phyloP scores from a whole-genome alignment of 1,140 invertebrate genomes.

The Drosophila burlai region DNA sequence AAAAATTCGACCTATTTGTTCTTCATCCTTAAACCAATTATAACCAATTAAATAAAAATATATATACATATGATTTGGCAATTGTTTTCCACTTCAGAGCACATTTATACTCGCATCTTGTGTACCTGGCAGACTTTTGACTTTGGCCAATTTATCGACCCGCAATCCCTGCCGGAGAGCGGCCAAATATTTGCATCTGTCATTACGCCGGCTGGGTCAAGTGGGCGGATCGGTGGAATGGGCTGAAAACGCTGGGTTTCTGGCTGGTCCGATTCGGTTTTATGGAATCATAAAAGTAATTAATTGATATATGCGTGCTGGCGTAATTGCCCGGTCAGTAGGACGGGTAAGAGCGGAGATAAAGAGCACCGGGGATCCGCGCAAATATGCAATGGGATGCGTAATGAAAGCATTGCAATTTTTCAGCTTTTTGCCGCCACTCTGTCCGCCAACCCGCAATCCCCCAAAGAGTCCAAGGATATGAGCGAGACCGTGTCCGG shows the following conservation, averaged over 20 bases:
- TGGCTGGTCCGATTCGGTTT: conserved; percentile 30
- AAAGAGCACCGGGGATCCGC: conserved; percentile 9
- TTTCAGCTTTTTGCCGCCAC: conserved; percentile 71
- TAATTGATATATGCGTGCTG: conserved; percentile 71
- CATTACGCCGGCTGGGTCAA: conserved; percentile 48
- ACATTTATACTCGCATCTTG: not conserved
- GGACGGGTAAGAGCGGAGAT: conserved; percentile 31
- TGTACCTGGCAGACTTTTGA: conserved; percentile 26
- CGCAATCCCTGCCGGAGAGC: conserved; percentile 15
- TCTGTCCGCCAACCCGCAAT: conserved; percentile 51
- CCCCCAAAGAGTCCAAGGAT: conserved; percentile 31
- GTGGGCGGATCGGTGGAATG: conserved; percentile 3
- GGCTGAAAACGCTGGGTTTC: conserved; percentile 2
- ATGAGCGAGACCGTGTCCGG: conserved; percentile 3
- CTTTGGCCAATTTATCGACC: conserved; percentile 45
- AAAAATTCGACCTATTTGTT: not conserved
- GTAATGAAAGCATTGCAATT: conserved; percentile 65
- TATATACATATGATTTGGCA: not conserved
- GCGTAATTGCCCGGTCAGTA: conserved; percentile 57
- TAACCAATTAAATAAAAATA: not conserved
- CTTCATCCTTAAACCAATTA: not conserved
- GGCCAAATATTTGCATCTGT: conserved; percentile 66
- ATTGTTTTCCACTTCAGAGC: conserved; percentile 5
- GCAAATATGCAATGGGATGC: conserved; percentile 50
- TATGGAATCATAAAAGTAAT: conserved; percentile 81